Percentiles rank a stretch among this genome's conserved stretches.
Evolutionary conservation across 1,140 invertebrate species (phyloP).

Genomic region (Lepidurus arcticus): DNA sequence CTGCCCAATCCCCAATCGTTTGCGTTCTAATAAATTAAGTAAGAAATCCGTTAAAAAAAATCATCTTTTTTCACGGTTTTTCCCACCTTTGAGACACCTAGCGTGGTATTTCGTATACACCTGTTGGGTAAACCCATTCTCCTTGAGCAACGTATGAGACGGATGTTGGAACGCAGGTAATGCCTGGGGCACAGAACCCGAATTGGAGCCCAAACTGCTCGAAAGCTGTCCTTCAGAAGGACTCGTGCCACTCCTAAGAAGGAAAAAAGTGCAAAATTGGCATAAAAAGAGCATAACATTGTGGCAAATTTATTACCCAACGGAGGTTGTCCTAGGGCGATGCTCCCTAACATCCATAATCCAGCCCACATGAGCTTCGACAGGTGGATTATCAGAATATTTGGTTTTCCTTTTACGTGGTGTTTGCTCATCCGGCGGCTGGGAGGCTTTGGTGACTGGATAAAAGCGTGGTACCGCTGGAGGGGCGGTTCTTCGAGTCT

Average conservation of each 20-base stretch:
- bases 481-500: conserved; percentile 27
- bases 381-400: conserved; percentile 78
- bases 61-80: conserved; percentile 31
- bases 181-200: conserved; percentile 56
- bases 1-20: conserved; percentile 82
- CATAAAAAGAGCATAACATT: conserved; percentile 29
- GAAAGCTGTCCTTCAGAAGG: conserved; percentile 42
- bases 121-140: conserved; percentile 96
- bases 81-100: conserved; percentile 79
- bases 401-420: conserved; percentile 81
- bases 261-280: conserved; percentile 28
- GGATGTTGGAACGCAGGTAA: conserved; percentile 92
- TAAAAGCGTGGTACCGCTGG: conserved; percentile 69
- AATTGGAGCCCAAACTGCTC: conserved; percentile 53
- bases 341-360: conserved; percentile 85
- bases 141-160: conserved; percentile 87
- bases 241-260: conserved; percentile 49
- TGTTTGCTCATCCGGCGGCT: conserved; percentile 51
- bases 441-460: conserved; percentile 74
- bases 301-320: conserved; percentile 32
- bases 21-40: conserved; percentile 60
- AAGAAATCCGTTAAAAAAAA: neutral
- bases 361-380: conserved; percentile 83
- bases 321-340: conserved; percentile 58
- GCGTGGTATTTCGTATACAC: conserved; percentile 92